Percentiles rank a stretch among this genome's conserved stretches.
Conservation (phyloP, 1,140 invertebrate genomes). For the Drosophila pseudoananassae region DNA sequence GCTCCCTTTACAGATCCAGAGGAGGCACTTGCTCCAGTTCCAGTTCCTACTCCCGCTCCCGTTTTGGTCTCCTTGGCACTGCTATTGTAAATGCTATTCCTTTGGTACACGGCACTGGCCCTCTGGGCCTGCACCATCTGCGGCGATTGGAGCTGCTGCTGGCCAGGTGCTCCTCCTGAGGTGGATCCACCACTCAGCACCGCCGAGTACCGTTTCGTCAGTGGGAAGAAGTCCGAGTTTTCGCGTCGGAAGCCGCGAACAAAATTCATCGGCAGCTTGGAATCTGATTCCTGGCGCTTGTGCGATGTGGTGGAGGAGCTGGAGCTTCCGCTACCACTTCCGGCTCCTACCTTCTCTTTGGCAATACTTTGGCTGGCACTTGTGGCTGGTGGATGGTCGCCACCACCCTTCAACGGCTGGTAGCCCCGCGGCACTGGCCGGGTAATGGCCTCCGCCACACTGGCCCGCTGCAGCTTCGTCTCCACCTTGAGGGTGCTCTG, state of each 20-base stretch:
- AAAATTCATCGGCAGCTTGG: slow-evolving; percentile 88
- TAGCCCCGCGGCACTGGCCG: slow-evolving; percentile 74
- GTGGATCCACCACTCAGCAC: slow-evolving; percentile 84
- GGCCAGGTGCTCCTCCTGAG: slow-evolving; percentile 19
- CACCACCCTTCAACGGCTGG: slow-evolving; percentile 69
- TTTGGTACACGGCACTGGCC: slow-evolving; percentile 88
- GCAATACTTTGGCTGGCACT: slow-evolving; percentile 55
- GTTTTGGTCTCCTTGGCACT: slow-evolving; percentile 6
- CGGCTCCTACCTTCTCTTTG: slow-evolving; percentile 49
- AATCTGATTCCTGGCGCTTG: slow-evolving; percentile 88
- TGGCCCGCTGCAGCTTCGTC: slow-evolving; percentile 71
- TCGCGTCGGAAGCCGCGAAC: slow-evolving; percentile 91
- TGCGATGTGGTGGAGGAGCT: slow-evolving; percentile 72
- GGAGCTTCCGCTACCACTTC: slow-evolving; percentile 11
- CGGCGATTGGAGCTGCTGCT: slow-evolving; percentile 63
- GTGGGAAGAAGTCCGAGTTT: slow-evolving; percentile 91
- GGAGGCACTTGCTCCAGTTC: slow-evolving; percentile 15
- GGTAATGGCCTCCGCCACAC: slow-evolving; percentile 68
- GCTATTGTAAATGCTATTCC: slow-evolving; percentile 85
- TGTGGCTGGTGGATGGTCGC: slow-evolving; percentile 16
- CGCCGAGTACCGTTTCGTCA: slow-evolving; percentile 90
- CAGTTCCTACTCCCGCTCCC: slow-evolving; percentile 9
- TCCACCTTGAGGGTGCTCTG: slow-evolving; percentile 77
- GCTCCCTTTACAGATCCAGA: slow-evolving; percentile 16
- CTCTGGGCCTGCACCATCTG: slow-evolving; percentile 79